These are phyloP conservation scores for Ataeniobius toweri DNA, from an alignment of 2,797 vertebrate genomes.

Conservation along the genomic window DNA sequence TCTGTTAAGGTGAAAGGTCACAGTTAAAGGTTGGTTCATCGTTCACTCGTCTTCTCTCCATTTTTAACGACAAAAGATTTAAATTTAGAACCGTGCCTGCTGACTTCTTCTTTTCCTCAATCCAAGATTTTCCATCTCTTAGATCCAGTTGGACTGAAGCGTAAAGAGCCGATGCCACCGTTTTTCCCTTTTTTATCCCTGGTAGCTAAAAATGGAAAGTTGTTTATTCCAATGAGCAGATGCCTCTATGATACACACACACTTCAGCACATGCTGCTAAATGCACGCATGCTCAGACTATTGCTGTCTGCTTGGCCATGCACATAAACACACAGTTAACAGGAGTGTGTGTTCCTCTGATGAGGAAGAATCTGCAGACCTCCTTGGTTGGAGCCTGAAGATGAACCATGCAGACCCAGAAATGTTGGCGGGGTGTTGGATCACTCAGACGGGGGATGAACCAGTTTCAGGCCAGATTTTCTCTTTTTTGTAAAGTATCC, in stretches of 20 bases:
- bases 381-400: neutral
- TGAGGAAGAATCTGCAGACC: neutral
- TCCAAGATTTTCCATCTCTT: neutral
- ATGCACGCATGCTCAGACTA: slow-evolving; percentile 17
- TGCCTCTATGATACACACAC: slow-evolving; percentile 47
- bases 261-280: slow-evolving; percentile 21
- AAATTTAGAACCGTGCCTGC: slow-evolving; percentile 37
- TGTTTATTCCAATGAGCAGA: slow-evolving; percentile 67
- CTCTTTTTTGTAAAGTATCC: slow-evolving; percentile 23
- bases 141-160: slow-evolving; percentile 31
- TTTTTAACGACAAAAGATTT: slow-evolving; percentile 29
- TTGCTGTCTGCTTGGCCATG: neutral
- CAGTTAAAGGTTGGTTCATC: neutral
- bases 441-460: slow-evolving; percentile 14
- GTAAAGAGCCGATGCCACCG: slow-evolving; percentile 5
- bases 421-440: slow-evolving; percentile 13
- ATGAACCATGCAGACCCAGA: neutral
- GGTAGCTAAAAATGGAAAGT: slow-evolving; percentile 64
- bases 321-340: neutral
- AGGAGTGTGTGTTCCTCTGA: slow-evolving; percentile 10
- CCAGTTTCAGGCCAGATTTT: slow-evolving; percentile 32
- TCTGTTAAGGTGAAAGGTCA: neutral
- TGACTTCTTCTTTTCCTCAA: slow-evolving; percentile 30
- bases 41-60: neutral
- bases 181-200: slow-evolving; percentile 35